A percentile compares a stretch with the other conserved stretches of the same genome.
Conservation (phyloP, 2,113 vertebrate species). For the Malurus elegans region DNA sequence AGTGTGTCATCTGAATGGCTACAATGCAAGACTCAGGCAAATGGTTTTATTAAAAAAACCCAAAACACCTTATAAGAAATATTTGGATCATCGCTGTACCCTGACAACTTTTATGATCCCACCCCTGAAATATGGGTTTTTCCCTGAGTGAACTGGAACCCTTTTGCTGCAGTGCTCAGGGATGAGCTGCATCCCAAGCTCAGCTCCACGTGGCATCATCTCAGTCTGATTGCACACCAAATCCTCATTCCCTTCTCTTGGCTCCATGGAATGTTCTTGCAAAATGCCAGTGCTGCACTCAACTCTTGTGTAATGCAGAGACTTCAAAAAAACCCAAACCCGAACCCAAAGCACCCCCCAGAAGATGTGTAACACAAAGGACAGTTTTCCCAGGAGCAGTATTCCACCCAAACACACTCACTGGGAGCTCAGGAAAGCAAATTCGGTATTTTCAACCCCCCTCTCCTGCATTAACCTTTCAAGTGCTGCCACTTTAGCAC, state of each 20-base stretch:
- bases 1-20: background rate
- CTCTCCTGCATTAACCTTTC: background rate
- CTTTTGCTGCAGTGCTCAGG: background rate
- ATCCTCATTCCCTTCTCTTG: background rate
- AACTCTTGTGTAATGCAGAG: background rate
- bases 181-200: background rate
- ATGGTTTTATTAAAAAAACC: background rate
- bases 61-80: background rate
- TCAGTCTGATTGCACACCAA: background rate
- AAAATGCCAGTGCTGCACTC: background rate
- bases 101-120: background rate
- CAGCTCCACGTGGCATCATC: background rate
- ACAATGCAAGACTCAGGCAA: background rate
- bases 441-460: background rate
- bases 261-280: background rate
- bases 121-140: background rate
- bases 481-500: background rate
- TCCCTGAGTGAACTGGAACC: background rate
- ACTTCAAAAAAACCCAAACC: background rate
- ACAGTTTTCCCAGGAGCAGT: background rate
- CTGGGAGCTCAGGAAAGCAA: background rate
- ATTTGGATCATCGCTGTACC: constrained; percentile 21
- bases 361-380: background rate
- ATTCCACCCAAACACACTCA: background rate
- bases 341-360: background rate